These are phyloP conservation scores for Odontesthes bonariensis DNA, from an alignment of 2,113 vertebrate genomes.

Conservation along the genomic window DNA sequence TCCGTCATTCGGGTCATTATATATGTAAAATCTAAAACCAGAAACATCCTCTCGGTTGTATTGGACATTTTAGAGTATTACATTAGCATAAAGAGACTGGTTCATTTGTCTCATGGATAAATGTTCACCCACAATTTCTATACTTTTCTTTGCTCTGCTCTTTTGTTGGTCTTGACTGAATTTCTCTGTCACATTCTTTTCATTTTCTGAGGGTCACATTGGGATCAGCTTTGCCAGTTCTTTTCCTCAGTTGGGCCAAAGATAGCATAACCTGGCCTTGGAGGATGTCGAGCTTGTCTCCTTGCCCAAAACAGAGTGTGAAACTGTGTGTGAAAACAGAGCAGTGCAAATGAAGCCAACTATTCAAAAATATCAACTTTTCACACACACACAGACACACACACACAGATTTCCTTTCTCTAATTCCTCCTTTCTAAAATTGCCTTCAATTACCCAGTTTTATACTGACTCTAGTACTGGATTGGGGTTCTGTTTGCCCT, in stretches of 20 bases:
- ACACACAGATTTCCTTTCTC: slow-evolving; percentile 22
- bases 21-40: too few relatives aligned
- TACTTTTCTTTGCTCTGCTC: neutral
- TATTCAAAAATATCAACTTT: slow-evolving; percentile 16
- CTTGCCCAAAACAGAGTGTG: slow-evolving; percentile 20
- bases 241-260: slow-evolving; percentile 39
- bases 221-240: slow-evolving; percentile 36
- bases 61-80: too few relatives aligned
- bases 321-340: slow-evolving; percentile 7
- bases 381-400: slow-evolving; percentile 23
- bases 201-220: slow-evolving; percentile 30
- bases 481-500: slow-evolving; percentile 90
- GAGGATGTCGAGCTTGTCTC: slow-evolving; percentile 43
- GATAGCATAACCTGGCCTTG: slow-evolving; percentile 54
- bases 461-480: slow-evolving; percentile 78
- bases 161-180: slow-evolving; percentile 10
- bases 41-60: too few relatives aligned
- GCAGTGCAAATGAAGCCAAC: slow-evolving; percentile 10
- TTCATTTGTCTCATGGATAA: too few relatives aligned
- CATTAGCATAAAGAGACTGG: too few relatives aligned
- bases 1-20: too few relatives aligned
- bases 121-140: neutral
- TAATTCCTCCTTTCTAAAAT: slow-evolving; percentile 55
- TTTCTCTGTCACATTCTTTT: slow-evolving; percentile 27
- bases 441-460: slow-evolving; percentile 50